Base-by-base conservation (phyloP, 2,888 invertebrate genomes). In the Tenthredo mesomela region DNA sequence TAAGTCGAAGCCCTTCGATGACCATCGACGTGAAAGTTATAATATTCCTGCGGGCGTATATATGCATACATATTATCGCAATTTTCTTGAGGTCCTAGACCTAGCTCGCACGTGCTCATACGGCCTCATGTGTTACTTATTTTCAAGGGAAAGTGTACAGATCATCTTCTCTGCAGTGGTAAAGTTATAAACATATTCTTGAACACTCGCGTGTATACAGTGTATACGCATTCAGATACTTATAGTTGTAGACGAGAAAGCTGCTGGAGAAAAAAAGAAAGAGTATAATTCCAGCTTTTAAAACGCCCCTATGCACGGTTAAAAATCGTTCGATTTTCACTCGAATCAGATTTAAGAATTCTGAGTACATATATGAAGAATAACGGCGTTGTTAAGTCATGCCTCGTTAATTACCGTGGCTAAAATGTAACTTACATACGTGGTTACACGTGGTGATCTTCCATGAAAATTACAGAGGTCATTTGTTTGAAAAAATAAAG, bases 101-200 rank as follows among this genome's bases (percentile, higher is more conserved):
- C 54, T n/a, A 54, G 54, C 18, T n/a, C 37, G 70, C n/a, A 70
- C 70, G 70, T 33, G 70, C 18, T 70, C 18, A n/a, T 29, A 70
- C 25, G 33, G 6, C 15, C 18, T 18, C 7, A 37, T 33, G 2
- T n/a, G n/a, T 54, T 54, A 37, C 37, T 70, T 15, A 15, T 70
- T 70, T 70, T 70, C 70, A 37, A 70, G 70, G 70, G 70, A 70
- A 70, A 70, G 70, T 70, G 37, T 70, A 37, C 70, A 37, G 70
- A 37, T 15, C 29, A 18, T 70, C 70, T 7, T 70, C 37, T 7
- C 37, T 33, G 9, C 15, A n/a, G n/a, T n/a, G n/a, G n/a, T 18
- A n/a, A 18, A 33, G n/a, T 70, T 70, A 29, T 70, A 70, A 70
- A 70, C 9, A 33, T 25, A 37, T 70, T 33, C 15, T 18, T 6